A percentile compares a stretch with the other conserved stretches of the same genome.
Evolutionary conservation across 2,113 vertebrate genomes (phyloP).

Genomic region (Bathybates hornii): DNA sequence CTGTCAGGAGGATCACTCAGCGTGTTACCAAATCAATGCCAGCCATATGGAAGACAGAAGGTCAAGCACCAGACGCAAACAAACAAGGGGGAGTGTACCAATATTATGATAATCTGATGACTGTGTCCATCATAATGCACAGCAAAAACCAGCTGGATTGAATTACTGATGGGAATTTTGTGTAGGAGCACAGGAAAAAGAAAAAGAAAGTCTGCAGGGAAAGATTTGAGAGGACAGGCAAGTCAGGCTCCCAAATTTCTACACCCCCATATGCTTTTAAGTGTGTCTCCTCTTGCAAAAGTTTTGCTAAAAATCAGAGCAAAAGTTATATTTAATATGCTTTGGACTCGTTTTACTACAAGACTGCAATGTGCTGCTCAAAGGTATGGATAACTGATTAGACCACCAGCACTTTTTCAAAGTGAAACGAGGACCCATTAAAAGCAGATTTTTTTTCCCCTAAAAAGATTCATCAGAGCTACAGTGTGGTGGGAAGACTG

Average conservation of each 20-base stretch:
- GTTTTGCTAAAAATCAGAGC: not conserved
- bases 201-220: not conserved
- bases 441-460: not conserved
- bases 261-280: not conserved
- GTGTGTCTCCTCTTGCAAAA: not conserved
- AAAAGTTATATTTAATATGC: not conserved
- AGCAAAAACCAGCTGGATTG: slow-evolving; percentile 27
- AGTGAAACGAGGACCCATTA: not conserved
- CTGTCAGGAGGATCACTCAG: slow-evolving; percentile 42
- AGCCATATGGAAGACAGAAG: slow-evolving; percentile 50
- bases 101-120: slow-evolving; percentile 40
- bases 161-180: slow-evolving; percentile 16
- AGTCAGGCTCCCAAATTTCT: not conserved
- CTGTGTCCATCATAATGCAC: slow-evolving; percentile 5
- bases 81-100: slow-evolving; percentile 24
- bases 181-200: not conserved
- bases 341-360: not conserved
- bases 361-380: not conserved
- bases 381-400: not conserved
- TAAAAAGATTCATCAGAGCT: not conserved
- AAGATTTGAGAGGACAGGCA: not conserved
- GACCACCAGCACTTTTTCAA: not conserved
- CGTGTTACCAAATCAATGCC: slow-evolving; percentile 38
- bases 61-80: slow-evolving; percentile 40
- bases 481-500: not conserved